phyloP scores from a whole-genome alignment of 2,113 vertebrate species.

The Pica pica region DNA sequence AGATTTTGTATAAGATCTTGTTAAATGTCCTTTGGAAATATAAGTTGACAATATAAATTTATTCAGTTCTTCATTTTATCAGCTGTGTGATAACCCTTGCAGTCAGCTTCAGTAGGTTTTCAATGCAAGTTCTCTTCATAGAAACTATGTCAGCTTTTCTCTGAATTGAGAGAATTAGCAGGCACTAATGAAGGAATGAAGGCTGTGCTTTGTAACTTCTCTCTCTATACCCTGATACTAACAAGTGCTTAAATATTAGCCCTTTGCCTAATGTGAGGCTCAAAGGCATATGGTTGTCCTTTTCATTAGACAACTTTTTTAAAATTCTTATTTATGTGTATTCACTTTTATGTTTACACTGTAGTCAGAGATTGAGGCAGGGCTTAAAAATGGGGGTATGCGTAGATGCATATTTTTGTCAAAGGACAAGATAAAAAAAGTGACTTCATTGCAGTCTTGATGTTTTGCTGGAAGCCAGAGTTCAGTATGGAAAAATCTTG shows the following conservation, averaged over 20 bases:
- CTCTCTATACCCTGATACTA: neutral
- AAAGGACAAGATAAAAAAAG: neutral
- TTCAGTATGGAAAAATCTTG: neutral
- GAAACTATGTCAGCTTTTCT: neutral
- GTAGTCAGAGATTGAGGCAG: neutral
- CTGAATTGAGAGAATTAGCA: neutral
- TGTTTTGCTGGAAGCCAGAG: neutral
- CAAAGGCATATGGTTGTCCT: neutral
- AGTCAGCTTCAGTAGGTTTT: neutral
- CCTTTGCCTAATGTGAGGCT: neutral
- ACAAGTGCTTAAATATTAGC: neutral
- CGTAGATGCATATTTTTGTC: neutral
- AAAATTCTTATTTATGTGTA: neutral
- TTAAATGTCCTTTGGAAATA: neutral
- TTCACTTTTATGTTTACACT: neutral
- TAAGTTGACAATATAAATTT: neutral
- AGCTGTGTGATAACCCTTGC: neutral
- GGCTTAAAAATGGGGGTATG: neutral
- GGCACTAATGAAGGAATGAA: neutral
- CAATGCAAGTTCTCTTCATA: neutral
- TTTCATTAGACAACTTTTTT: neutral
- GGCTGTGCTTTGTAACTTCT: neutral
- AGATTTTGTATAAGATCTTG: neutral
- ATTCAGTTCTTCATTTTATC: neutral
- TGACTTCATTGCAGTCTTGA: neutral